A percentile compares a stretch with the other conserved stretches of the same genome.
These are phyloP conservation scores for Sebastolobus alascanus DNA, from an alignment of 2,797 vertebrate genomes.

Conservation along the genomic window DNA sequence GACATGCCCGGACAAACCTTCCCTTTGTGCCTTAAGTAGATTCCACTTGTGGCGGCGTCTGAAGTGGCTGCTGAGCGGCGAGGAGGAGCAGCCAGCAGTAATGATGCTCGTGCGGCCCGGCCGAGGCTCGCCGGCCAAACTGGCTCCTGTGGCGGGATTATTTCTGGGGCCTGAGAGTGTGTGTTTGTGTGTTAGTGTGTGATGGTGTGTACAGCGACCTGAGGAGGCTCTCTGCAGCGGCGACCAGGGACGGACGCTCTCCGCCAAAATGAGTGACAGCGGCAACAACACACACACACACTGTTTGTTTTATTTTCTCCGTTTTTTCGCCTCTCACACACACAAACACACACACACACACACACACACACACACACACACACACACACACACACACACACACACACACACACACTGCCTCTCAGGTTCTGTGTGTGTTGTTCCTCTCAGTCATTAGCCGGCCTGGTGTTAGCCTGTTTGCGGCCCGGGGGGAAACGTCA, in stretches of 20 bases:
- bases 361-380: slow-evolving; percentile 12
- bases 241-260: slow-evolving; percentile 19
- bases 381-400: slow-evolving; percentile 14
- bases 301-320: slow-evolving; percentile 56
- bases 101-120: slow-evolving; percentile 63
- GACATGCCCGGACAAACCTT: slow-evolving; percentile 60
- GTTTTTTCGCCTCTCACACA: slow-evolving; percentile 13
- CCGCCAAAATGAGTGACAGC: slow-evolving; percentile 55
- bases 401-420: slow-evolving; percentile 21
- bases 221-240: slow-evolving; percentile 22
- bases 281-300: slow-evolving; percentile 33
- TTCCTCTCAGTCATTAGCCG: slow-evolving; percentile 79
- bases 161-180: slow-evolving; percentile 33
- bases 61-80: slow-evolving; percentile 59
- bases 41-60: slow-evolving; percentile 68
- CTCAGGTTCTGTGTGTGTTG: slow-evolving; percentile 58
- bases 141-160: slow-evolving; percentile 45
- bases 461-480: slow-evolving; percentile 73
- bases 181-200: background rate
- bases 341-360: slow-evolving; percentile 18
- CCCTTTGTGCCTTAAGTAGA: slow-evolving; percentile 65
- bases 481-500: slow-evolving; percentile 82
- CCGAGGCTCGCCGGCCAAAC: slow-evolving; percentile 48
- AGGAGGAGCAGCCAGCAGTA: slow-evolving; percentile 61
- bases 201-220: background rate